Conservation (phyloP, 2,113 vertebrate species). For the Eptatretus burgeri region DNA sequence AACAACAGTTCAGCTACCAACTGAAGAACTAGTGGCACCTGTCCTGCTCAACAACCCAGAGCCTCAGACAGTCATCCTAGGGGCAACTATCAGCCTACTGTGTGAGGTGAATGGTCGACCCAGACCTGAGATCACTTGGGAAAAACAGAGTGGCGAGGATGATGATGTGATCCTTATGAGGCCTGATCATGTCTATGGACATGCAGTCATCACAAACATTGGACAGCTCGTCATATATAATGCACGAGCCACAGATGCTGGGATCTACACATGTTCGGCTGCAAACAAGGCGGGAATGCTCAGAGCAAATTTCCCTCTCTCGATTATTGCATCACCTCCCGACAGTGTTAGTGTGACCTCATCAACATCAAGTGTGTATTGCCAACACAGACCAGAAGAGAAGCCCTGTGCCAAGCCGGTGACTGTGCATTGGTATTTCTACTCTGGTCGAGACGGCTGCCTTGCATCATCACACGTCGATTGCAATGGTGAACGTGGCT, state of each 20-base stretch:
- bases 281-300: not conserved
- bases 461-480: not conserved
- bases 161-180: slow-evolving; percentile 6
- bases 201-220: slow-evolving; percentile 4
- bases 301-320: not conserved
- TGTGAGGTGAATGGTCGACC: not conserved
- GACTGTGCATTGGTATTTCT: not conserved
- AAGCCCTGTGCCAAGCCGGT: not conserved
- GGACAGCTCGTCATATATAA: slow-evolving; percentile 4
- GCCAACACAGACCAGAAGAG: not conserved
- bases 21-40: slow-evolving; percentile 1
- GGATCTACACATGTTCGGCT: slow-evolving; percentile 1
- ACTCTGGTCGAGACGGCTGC: not conserved
- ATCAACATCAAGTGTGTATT: not conserved
- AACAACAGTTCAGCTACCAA: not conserved
- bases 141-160: not conserved
- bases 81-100: not conserved
- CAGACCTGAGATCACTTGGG: slow-evolving; percentile 2
- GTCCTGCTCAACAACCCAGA: slow-evolving; percentile 2
- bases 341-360: not conserved
- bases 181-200: slow-evolving; percentile 2
- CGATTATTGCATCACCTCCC: not conserved
- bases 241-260: not conserved
- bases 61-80: not conserved
- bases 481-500: slow-evolving; percentile 14